phyloP scores from a whole-genome alignment of 2,113 vertebrate genomes.

The Drymodes brunneopygia region DNA sequence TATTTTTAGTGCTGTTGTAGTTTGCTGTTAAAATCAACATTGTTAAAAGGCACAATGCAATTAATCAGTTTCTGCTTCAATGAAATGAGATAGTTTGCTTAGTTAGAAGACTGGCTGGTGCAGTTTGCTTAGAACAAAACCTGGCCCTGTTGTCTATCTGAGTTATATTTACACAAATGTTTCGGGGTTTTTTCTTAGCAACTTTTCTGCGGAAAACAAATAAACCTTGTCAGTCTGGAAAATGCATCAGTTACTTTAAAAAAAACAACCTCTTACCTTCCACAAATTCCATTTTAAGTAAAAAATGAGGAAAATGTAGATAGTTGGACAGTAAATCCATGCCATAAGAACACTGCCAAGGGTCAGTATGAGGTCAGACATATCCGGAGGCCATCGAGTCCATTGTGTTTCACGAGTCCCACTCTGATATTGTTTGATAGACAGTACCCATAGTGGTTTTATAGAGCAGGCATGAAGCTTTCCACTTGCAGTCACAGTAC shows the following conservation, averaged over 20 bases:
- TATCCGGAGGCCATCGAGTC: not conserved
- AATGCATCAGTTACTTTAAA: not conserved
- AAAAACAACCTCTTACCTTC: not conserved
- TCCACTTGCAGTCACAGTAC: not conserved
- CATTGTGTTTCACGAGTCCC: not conserved
- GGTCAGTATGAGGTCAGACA: conserved; percentile 6
- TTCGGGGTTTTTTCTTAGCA: not conserved
- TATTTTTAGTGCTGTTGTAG: not conserved
- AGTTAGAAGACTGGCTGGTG: not conserved
- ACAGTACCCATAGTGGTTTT: not conserved
- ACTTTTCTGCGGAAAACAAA: not conserved
- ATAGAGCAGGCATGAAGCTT: not conserved
- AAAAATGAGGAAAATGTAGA: not conserved
- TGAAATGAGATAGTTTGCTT: not conserved
- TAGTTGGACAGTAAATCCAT: not conserved
- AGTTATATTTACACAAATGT: not conserved
- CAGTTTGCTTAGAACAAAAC: not conserved
- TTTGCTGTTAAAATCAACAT: not conserved
- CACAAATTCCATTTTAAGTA: not conserved
- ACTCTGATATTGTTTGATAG: not conserved
- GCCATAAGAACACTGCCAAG: not conserved
- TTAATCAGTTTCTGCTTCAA: not conserved
- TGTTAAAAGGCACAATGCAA: not conserved
- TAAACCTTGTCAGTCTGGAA: not conserved
- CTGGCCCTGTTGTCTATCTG: fast-evolving